These are phyloP conservation scores for Radopholus similis DNA, from an alignment of 1,140 invertebrate genomes.

Conservation along the genomic window DNA sequence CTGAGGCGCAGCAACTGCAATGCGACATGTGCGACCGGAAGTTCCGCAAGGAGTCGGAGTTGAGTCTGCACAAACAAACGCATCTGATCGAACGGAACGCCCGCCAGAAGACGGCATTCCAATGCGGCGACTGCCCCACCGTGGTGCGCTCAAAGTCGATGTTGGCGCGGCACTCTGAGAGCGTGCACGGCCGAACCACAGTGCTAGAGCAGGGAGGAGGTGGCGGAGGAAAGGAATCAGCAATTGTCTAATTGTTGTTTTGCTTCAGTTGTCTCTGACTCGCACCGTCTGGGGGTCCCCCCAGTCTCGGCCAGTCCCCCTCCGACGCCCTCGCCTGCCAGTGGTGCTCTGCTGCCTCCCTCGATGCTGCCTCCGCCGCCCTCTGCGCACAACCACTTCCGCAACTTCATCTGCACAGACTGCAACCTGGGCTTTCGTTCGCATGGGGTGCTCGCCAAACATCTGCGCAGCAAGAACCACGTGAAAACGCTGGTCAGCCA, in stretches of 20 bases:
- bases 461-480: slow-evolving; percentile 91
- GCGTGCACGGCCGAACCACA: slow-evolving; percentile 2
- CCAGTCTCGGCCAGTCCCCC: background rate
- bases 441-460: slow-evolving; percentile 90
- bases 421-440: slow-evolving; percentile 93
- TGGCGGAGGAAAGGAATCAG: background rate
- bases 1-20: slow-evolving; percentile 31
- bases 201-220: background rate
- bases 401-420: slow-evolving; percentile 70
- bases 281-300: background rate
- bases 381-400: slow-evolving; percentile 10
- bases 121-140: slow-evolving; percentile 43
- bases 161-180: slow-evolving; percentile 46
- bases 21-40: slow-evolving; percentile 50
- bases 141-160: slow-evolving; percentile 27
- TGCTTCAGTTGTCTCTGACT: background rate
- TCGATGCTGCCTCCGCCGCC: background rate
- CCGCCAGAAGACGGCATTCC: slow-evolving; percentile 14
- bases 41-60: slow-evolving; percentile 52
- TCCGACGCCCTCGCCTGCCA: background rate
- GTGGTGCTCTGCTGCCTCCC: background rate
- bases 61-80: slow-evolving; percentile 51
- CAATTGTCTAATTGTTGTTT: background rate
- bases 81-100: slow-evolving; percentile 53
- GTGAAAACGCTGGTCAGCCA: slow-evolving; percentile 88